phyloP scores from a whole-genome alignment of 2,797 vertebrate species.

The Clarias laeviceps region DNA sequence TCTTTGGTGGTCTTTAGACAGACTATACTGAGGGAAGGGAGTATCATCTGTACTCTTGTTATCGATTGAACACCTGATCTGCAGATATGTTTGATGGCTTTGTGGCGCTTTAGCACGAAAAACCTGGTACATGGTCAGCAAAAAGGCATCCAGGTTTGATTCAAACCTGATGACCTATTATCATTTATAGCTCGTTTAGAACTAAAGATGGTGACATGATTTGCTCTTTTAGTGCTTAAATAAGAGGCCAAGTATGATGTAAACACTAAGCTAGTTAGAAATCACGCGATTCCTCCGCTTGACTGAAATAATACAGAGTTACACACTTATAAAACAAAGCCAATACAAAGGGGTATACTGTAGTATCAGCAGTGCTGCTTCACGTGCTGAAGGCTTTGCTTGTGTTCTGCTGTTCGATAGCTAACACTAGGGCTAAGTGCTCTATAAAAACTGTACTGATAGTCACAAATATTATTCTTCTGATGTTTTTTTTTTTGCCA shows the following conservation, averaged over 20 bases:
- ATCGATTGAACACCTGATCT: background rate
- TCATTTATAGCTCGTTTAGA: slow-evolving; percentile 14
- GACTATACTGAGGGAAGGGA: background rate
- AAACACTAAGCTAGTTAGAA: slow-evolving; percentile 6
- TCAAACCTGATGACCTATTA: slow-evolving; percentile 14
- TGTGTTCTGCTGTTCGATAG: background rate
- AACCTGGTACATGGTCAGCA: slow-evolving; percentile 2
- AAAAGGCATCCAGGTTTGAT: background rate
- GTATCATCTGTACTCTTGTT: background rate
- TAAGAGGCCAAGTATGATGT: slow-evolving; percentile 16
- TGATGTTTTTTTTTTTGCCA: too few relatives aligned
- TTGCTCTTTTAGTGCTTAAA: background rate
- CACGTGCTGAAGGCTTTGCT: background rate
- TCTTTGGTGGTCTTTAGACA: background rate
- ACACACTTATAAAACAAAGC: slow-evolving; percentile 1
- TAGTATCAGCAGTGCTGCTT: background rate
- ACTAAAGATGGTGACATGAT: slow-evolving; percentile 15
- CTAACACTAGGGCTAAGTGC: background rate
- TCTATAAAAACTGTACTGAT: background rate
- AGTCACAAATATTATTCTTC: background rate
- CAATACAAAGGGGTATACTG: background rate
- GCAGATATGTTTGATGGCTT: background rate
- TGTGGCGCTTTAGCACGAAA: background rate
- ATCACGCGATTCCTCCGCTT: background rate
- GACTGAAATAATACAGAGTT: slow-evolving; percentile 13